Base-by-base conservation (phyloP, 1,140 invertebrate species). In the Bombus haemorrhoidalis region DNA sequence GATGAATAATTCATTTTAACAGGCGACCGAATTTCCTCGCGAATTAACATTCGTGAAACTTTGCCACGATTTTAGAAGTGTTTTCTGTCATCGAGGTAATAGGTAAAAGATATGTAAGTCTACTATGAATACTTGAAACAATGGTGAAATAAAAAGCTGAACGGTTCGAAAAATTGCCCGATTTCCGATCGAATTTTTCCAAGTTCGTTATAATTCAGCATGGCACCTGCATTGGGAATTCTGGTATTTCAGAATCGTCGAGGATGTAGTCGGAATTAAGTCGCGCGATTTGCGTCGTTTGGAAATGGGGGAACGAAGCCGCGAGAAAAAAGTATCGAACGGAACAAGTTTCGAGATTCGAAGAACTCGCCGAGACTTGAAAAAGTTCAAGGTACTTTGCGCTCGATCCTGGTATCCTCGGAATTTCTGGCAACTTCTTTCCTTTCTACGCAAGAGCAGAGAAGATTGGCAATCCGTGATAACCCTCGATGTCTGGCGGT, bases 1-100 rank as follows among this genome's bases (percentile, higher is more conserved):
- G 41, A 43, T 80, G 78, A 80, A 80, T 80, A 53, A 69, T 80
- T 80, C 78, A 69, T 69, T 53, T 69, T 37, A 68, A 80, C 43
- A 9, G 32, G 43, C 25, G 78, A 18, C 78, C 25, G 25, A 69
- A 69, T 80, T 80, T 25, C 32, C 78, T 47, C 3, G 64, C 41
- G 32, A 75, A 53, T 75, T 75, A 75, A 74, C 72, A n/a, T 32
- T 28, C 41, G n/a, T 15, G 4, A 5, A 68, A 69, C 15, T 80
- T 53, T 22, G 34, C 53, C 13, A 3, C 18, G 15, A 0, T 53
- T 53, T 53, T 53, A 22, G 47, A 53, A 53, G 5, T 2, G 1
- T 53, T 10, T 69, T 62, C 28, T 3, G 10, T n/a, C 28, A n/a
- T 62, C 59, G 0, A 62, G 64, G 10, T 39, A 69, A 53, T 53